phyloP scores from a whole-genome alignment of 2,888 invertebrate genomes.

The Lasioglossum zephyrum region DNA sequence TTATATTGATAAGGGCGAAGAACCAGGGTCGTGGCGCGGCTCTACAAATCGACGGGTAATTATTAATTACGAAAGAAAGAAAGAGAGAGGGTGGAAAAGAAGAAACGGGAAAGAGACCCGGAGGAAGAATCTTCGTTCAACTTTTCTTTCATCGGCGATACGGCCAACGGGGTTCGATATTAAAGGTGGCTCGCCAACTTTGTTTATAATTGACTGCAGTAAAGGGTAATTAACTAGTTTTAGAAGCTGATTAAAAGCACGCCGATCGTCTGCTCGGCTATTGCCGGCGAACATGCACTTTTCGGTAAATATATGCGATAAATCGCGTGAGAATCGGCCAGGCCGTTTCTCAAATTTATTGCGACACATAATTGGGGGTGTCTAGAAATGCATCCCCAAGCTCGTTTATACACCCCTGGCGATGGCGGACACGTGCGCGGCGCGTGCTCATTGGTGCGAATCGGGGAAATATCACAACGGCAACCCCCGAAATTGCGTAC shows the following conservation, averaged over 20 bases:
- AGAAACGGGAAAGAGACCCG: not conserved
- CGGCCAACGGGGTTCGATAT: not conserved
- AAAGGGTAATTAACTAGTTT: conserved; percentile 18
- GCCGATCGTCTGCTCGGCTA: conserved; percentile 16
- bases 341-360: conserved; percentile 41
- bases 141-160: not conserved
- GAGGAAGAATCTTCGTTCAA: not conserved
- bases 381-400: conserved; percentile 16
- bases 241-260: conserved; percentile 18
- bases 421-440: conserved; percentile 24
- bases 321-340: conserved; percentile 37
- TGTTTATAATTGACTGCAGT: not conserved
- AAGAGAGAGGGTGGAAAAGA: not conserved
- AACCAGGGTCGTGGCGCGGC: not conserved
- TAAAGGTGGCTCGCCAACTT: conserved; percentile 7
- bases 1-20: conserved; percentile 27
- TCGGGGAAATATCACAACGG: conserved; percentile 1
- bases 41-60: conserved; percentile 35
- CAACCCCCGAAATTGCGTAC: not conserved
- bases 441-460: conserved; percentile 19
- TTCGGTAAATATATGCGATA: not conserved
- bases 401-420: conserved; percentile 23
- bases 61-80: not conserved
- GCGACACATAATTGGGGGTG: conserved; percentile 30
- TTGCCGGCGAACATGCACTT: conserved; percentile 6